Evolutionary conservation across 2,113 vertebrate species (phyloP).

Genomic region (Turnix velox): DNA sequence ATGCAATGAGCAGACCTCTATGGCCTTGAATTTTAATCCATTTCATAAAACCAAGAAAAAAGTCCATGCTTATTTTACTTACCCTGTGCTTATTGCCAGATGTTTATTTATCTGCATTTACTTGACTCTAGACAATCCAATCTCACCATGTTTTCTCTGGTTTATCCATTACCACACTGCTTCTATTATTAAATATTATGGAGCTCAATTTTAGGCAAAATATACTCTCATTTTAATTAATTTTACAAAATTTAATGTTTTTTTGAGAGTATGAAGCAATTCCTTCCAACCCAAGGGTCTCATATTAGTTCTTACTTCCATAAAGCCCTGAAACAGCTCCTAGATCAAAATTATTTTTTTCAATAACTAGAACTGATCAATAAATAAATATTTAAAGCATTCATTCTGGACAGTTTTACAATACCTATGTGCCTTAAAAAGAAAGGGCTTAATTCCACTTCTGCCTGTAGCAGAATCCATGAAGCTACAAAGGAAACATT

Average conservation of each 20-base stretch:
- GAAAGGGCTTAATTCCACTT: not conserved
- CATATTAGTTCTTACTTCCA: not conserved
- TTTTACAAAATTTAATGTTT: not conserved
- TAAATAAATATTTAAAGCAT: not conserved
- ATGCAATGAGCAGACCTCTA: not conserved
- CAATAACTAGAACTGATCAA: not conserved
- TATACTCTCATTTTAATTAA: not conserved
- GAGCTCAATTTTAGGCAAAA: not conserved
- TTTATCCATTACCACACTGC: not conserved
- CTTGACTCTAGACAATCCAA: not conserved
- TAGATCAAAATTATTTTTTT: not conserved
- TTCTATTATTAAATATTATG: not conserved
- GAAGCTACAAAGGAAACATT: not conserved
- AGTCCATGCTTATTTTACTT: not conserved
- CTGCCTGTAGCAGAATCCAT: not conserved
- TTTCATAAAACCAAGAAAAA: not conserved
- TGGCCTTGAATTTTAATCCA: not conserved
- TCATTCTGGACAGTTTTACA: not conserved
- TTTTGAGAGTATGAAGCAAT: not conserved
- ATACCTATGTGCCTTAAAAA: not conserved
- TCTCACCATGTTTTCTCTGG: not conserved
- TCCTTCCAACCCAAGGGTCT: not conserved
- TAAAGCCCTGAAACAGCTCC: not conserved
- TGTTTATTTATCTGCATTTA: not conserved
- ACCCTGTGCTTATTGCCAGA: not conserved